phyloP scores from a whole-genome alignment of 2,797 vertebrate species.

The Bucorvus abyssinicus region DNA sequence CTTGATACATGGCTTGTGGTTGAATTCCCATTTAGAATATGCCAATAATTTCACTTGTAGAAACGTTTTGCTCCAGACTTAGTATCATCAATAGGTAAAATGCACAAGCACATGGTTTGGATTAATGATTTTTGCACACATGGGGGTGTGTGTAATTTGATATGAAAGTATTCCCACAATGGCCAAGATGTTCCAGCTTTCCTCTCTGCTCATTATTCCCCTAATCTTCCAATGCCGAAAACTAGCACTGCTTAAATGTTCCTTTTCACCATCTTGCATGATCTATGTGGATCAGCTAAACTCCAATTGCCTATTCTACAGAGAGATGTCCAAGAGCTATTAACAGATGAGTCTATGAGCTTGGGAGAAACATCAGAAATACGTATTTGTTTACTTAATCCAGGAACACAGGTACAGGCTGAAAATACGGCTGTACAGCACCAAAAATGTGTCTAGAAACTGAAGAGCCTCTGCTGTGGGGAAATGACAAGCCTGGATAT shows the following conservation, averaged over 20 bases:
- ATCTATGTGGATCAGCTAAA: background rate
- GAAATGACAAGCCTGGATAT: background rate
- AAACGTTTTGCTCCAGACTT: background rate
- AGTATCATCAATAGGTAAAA: background rate
- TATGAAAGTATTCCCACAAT: background rate
- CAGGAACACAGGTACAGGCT: background rate
- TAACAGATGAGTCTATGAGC: background rate
- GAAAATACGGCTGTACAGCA: background rate
- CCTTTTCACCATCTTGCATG: background rate
- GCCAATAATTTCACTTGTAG: background rate
- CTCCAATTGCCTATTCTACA: background rate
- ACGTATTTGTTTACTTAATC: background rate
- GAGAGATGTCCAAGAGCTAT: background rate
- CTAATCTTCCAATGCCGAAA: background rate
- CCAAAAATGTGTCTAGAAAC: background rate
- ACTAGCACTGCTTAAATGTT: background rate
- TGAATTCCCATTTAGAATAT: background rate
- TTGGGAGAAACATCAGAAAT: background rate
- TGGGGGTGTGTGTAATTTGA: background rate
- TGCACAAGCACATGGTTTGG: background rate
- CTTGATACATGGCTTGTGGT: fast-evolving
- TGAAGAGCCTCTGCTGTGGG: background rate
- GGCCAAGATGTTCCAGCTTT: background rate
- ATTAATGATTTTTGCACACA: background rate
- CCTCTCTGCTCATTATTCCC: background rate